Evolutionary conservation across 2,888 invertebrate genomes (phyloP).

Genomic region (Apamea monoglypha): DNA sequence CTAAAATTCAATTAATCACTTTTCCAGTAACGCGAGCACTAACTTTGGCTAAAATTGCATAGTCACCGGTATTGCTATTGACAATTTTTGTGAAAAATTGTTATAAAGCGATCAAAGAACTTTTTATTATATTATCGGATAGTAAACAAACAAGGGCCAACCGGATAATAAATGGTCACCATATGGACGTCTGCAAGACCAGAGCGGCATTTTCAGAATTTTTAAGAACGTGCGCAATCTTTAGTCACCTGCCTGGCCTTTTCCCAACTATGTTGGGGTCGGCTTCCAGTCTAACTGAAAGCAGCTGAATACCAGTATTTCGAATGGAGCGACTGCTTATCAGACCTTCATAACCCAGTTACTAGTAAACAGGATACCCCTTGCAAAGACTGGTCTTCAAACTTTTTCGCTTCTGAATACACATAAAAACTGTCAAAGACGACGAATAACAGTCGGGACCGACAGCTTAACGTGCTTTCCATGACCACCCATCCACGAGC

Average conservation of each 20-base stretch:
- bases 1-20: conserved; percentile 38
- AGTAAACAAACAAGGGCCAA: not conserved
- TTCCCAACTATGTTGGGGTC: not conserved
- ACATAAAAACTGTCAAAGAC: no score
- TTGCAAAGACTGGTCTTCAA: not conserved
- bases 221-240: not conserved
- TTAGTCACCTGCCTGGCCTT: not conserved
- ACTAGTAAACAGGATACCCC: not conserved
- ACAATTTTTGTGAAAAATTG: not conserved
- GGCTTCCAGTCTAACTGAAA: not conserved
- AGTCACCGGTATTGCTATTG: not conserved
- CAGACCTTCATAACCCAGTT: no score
- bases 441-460: no score
- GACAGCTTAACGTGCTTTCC: no score
- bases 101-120: not conserved
- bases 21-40: conserved; percentile 3
- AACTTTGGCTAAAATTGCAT: conserved; percentile 1
- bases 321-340: no score
- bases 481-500: no score
- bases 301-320: not conserved
- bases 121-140: not conserved
- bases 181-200: not conserved
- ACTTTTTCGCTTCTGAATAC: no score
- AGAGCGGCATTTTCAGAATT: no score
- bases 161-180: not conserved